A percentile compares a stretch with the other conserved stretches of the same genome.
phyloP scores from a whole-genome alignment of 2,113 vertebrate species.

The Vulpes vulpes region DNA sequence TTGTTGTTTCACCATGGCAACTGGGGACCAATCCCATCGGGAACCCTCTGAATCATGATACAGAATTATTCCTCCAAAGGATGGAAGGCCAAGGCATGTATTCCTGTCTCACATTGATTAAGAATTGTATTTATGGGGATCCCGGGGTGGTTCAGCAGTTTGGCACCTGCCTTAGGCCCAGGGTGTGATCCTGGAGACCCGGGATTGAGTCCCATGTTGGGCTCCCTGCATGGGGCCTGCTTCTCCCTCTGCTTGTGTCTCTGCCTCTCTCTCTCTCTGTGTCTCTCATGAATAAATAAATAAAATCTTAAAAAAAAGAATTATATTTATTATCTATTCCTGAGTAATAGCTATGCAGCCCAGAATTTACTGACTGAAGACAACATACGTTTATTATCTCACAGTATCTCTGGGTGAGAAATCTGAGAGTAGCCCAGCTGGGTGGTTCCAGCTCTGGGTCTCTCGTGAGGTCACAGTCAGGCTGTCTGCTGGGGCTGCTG shows the following conservation, averaged over 20 bases:
- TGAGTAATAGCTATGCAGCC: background rate
- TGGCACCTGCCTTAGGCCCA: no score
- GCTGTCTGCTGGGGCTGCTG: accelerated
- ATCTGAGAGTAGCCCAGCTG: background rate
- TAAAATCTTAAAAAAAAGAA: background rate
- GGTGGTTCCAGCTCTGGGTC: background rate
- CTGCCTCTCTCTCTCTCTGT: no score
- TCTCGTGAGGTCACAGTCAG: background rate
- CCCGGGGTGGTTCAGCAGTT: no score
- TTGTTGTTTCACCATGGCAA: background rate
- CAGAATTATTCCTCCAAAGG: background rate
- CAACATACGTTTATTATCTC: background rate
- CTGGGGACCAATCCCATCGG: accelerated
- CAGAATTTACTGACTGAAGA: background rate
- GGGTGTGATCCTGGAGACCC: no score
- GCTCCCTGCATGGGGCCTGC: no score
- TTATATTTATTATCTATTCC: background rate
- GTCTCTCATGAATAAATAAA: no score
- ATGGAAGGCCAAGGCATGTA: background rate
- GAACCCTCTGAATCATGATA: no score
- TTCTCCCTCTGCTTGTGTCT: no score
- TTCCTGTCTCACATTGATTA: background rate
- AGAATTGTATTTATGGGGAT: background rate
- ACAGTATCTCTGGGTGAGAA: background rate
- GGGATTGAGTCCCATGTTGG: no score